Evolutionary conservation across 2,113 vertebrate species (phyloP), one percentile per base, ranked within the genome.

Genomic region (Fulmarus glacialis): DNA sequence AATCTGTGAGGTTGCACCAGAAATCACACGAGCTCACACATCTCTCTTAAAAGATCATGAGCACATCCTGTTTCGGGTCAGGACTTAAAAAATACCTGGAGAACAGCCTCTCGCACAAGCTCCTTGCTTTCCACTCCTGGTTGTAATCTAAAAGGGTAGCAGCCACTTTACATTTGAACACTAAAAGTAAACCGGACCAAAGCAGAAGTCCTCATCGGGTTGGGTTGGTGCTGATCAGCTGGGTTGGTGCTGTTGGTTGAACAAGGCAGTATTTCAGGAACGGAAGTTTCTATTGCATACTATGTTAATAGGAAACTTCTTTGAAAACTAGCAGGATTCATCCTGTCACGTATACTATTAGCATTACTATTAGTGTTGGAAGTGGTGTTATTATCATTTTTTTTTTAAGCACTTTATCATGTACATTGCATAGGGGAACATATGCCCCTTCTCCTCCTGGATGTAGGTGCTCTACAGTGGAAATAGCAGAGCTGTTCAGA

Each of bases 391-490:
- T 67, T 80, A 16, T 62, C 48, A 8, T 7, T 11, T 32, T 32
- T 32, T 72, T 71, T 83, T 68, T 22, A 62, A 62, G 21, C 19
- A 23, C 11, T 55, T 73, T 26, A 38, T 56, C 27, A 38, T 40
- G 12, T 40, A 32, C 15, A 29, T 87, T 59, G 22, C 42, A 42
- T 19, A 68, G 8, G 21, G 34, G 19, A 87, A 43, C 4, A 3
- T n/a, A 52, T 10, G 6, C 10, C 23, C 21, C 26, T 43, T 80
- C 45, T 77, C n/a, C 26, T 75, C 34, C 30, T 83, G 36, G 68
- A 12, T 66, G 32, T 27, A 40, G 0, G 0, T 53, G 12, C 3
- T 19, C 22, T 53, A 10, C 8, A 32, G 15, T 67, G 77, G 18
- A 66, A 89, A 64, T 34, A 63, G 18, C 72, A 48, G 48, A 72